Percentiles rank a stretch among this genome's conserved stretches.
These are phyloP conservation scores for Drosophila quadrilineata DNA, from an alignment of 1,140 invertebrate genomes.

Conservation along the genomic window DNA sequence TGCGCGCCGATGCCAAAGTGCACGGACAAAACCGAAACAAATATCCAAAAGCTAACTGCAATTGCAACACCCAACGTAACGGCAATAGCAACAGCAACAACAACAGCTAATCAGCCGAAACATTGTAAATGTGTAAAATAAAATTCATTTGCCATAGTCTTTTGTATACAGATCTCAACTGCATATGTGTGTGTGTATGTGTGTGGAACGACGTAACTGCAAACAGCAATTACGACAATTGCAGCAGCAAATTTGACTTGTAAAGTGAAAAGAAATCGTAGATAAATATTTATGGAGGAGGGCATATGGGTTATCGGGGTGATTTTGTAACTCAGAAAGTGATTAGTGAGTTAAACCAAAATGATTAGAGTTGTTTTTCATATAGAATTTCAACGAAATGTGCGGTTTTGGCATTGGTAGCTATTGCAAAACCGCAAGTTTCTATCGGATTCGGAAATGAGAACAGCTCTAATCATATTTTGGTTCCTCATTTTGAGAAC, in stretches of 20 bases:
- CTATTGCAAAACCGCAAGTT: too few relatives aligned
- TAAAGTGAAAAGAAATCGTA: background rate
- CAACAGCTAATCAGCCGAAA: constrained; percentile 34
- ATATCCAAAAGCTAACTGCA: constrained; percentile 15
- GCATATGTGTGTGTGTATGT: too few relatives aligned
- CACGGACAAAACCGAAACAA: constrained; percentile 18
- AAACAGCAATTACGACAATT: constrained; percentile 37
- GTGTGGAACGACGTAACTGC: constrained; percentile 16
- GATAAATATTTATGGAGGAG: constrained; percentile 3
- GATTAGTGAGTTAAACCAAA: background rate
- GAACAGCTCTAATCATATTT: too few relatives aligned
- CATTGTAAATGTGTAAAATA: constrained; percentile 34
- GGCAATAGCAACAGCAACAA: constrained; percentile 16
- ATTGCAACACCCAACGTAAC: constrained; percentile 30
- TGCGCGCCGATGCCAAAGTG: constrained; percentile 39
- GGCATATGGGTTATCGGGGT: constrained; percentile 8
- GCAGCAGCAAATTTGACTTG: constrained; percentile 29
- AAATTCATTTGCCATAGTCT: constrained; percentile 30
- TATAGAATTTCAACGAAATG: too few relatives aligned
- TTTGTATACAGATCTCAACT: background rate
- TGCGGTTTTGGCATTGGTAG: too few relatives aligned
- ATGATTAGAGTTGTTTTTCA: background rate
- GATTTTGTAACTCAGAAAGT: background rate
- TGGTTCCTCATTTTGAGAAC: too few relatives aligned
- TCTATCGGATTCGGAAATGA: too few relatives aligned